phyloP scores from a whole-genome alignment of 2,113 vertebrate genomes.

The Barbus barbus region DNA sequence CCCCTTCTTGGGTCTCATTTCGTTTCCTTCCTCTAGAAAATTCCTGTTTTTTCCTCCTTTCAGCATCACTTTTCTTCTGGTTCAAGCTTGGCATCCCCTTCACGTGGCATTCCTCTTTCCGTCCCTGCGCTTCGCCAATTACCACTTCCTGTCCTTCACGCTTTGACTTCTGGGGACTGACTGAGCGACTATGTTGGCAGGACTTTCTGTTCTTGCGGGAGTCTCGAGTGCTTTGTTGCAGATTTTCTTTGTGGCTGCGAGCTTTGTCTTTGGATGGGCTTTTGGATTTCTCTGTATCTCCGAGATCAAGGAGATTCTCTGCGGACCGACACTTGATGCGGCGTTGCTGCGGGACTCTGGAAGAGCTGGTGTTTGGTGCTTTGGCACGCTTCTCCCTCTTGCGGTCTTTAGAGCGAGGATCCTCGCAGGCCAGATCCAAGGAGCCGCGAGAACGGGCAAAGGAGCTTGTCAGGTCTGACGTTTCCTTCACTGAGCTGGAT shows the following conservation, averaged over 20 bases:
- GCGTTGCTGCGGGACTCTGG: constrained; percentile 59
- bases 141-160: constrained; percentile 45
- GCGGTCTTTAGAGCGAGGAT: constrained; percentile 60
- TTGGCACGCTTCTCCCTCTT: constrained; percentile 58
- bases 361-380: constrained; percentile 53
- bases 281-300: constrained; percentile 69
- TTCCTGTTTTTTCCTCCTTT: not conserved
- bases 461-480: constrained; percentile 54
- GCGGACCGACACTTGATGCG: constrained; percentile 60
- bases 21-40: constrained; percentile 36
- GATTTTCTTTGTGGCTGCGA: constrained; percentile 40
- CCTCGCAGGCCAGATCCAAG: constrained; percentile 37
- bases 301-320: constrained; percentile 69
- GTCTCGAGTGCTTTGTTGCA: constrained; percentile 57
- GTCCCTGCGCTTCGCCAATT: not conserved
- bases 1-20: constrained; percentile 45
- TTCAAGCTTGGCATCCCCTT: constrained; percentile 25
- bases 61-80: constrained; percentile 15
- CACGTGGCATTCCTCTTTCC: constrained; percentile 28
- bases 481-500: constrained; percentile 68
- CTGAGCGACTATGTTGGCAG: constrained; percentile 45
- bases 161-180: constrained; percentile 53
- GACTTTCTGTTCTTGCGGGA: constrained; percentile 51
- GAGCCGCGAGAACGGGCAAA: constrained; percentile 52
- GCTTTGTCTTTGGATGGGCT: constrained; percentile 61